Evolutionary conservation across 2,888 invertebrate genomes (phyloP), one percentile per base, ranked within the genome.

Genomic region (Trypoxylon attenuatum): DNA sequence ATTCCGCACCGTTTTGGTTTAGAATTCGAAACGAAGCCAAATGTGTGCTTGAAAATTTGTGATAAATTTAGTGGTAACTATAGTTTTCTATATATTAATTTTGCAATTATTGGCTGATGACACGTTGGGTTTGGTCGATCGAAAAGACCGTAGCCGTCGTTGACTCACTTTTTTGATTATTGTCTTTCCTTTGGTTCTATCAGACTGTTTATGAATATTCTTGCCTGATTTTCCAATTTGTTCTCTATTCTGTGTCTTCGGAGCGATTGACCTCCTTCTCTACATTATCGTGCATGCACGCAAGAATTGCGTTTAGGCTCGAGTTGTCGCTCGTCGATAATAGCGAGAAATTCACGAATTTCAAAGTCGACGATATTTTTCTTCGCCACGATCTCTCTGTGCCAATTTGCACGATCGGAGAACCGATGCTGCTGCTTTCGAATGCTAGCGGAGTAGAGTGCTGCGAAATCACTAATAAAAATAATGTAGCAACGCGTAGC

Each of bases 361-460:
- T 73, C 59, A 54, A 52, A 57, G 21, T 51, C 50, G 56, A 53
- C 50, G 65, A 73, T 68, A n/a, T n/a, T n/a, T n/a, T n/a, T n/a
- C n/a, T 52, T 61, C 75, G 74, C 75, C 75, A 72, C 56, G 72
- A 46, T 72, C 69, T n/a, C n/a, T 72, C 64, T 41, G 54, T 53
- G 46, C 49, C 58, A 61, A 45, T 38, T 47, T 6, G 65, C 60
- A 29, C 69, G 61, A 55, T 39, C 54, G 38, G 19, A 13, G n/a
- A n/a, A 33, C 8, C 33, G 33, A 33, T 33, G n/a, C n/a, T 33
- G 33, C 10, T 33, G 13, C 33, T 13, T 13, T 10, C 33, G n/a
- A 13, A 33, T 13, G 33, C 10, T 10, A 13, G 33, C 8, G 10
- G 33, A 13, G 1, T n/a, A 22, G 42, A 47, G 47, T 15, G 23